Evolutionary conservation across 2,888 invertebrate genomes (phyloP), one percentile per base, ranked within the genome.

Genomic region (Nebria brevicollis): DNA sequence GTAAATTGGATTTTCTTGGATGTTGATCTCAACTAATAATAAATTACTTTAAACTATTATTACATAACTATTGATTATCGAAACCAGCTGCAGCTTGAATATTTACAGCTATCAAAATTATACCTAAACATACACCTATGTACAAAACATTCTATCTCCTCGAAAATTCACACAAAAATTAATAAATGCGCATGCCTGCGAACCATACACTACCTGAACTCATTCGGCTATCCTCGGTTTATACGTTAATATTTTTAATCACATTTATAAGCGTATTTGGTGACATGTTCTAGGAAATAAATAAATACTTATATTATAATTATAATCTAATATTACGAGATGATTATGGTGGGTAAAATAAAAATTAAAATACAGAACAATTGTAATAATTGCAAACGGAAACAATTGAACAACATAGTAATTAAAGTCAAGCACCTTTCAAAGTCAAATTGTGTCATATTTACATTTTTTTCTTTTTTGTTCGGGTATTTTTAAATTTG

Each of bases 361-460:
- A 34, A 34, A 34, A 34, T 34, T 20, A 20, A 34, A 5, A 2
- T 34, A 34, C 34, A 34, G 34, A 34, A 34, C 5, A 34, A 34
- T 34, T 34, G 34, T 34, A 4, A 34, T 34, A 34, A 34, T 34
- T 34, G 34, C 34, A 34, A 54, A 54, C 54, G 54, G 54, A 54
- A 54, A 54, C 54, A 54, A 54, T 54, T 54, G 54, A 54, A 54
- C 54, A 54, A 54, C 8, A 13, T 54, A 54, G 54, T 13, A 54
- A 54, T 54, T 54, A 54, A 13, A 54, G 54, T 54, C 54, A 54
- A 11, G 54, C 54, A 54, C 54, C 54, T 54, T 54, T 54, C 54
- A 54, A 54, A 54, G 54, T 54, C 54, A 54, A 54, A 54, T 54
- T 54, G 54, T 54, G 54, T 54, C 54, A 54, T 54, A 54, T 54